Evolutionary conservation across 2,113 vertebrate species (phyloP), one percentile per base, ranked within the genome.

Genomic region (Oreocharis arfaki): DNA sequence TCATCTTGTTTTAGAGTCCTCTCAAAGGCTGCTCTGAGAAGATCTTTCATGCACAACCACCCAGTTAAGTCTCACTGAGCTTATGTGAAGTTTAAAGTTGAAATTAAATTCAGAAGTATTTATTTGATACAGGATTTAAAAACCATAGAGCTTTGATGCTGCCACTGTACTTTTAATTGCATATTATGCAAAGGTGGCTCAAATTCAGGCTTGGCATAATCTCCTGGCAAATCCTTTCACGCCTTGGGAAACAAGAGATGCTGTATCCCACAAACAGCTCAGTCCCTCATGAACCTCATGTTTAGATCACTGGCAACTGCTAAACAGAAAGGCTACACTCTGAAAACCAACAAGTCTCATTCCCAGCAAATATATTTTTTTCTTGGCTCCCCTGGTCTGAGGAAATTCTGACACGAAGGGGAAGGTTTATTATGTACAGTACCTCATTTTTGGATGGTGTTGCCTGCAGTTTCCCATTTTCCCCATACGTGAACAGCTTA

Each of bases 391-490:
- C 27, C 8, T 65, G 27, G 12, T 32, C 35, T 74, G 39, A 84
- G 35, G 56, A 78, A 93, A 47, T 24, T 64, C 44, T 67, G 59
- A 55, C 12, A 55, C 33, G 33, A 77, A 71, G 55, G 3, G 14
- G 11, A 19, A 44, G 42, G 28, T 63, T 92, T 28, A n/a, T 93
- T 35, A 17, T 13, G 18, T 26, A 75, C 59, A 23, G 22, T 97
- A 97, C 97, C 97, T 96, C 67, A 32, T 6, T 68, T 91, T 95
- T 78, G 68, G 94, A 50, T 41, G 53, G 90, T 22, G 86, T 90
- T 52, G 80, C 42, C 47, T 96, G 63, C 84, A 97, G 70, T 92
- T 96, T 95, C 41, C 93, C 96, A 68, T 96, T 85, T 92, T 95
- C 20, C 17, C 90, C 93, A 49, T 97, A 98, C 3, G 93, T 97